Conservation (phyloP, 2,888 invertebrate genomes). For the Hyalella azteca region DNA sequence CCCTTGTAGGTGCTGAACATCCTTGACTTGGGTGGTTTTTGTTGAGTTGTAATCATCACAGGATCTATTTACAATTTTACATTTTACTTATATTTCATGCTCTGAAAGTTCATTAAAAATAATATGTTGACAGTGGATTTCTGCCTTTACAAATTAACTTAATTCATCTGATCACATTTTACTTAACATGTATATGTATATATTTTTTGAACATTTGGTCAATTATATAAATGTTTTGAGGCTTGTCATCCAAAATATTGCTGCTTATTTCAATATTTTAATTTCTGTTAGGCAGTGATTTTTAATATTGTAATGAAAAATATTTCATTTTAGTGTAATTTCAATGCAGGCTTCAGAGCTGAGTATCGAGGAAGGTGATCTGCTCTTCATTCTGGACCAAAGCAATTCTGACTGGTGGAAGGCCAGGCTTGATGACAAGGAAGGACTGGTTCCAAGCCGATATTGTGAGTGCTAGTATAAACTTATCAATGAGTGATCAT, state of each 20-base stretch:
- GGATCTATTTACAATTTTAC: not conserved
- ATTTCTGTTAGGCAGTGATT: slow-evolving; percentile 20
- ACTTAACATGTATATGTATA: no score
- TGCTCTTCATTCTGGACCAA: slow-evolving; percentile 69
- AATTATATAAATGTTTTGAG: no score
- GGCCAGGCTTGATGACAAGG: slow-evolving; percentile 67
- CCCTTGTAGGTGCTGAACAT: not conserved
- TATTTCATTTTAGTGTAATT: not conserved
- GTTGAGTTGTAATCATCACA: not conserved
- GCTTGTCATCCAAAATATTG: not conserved
- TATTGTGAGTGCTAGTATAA: slow-evolving; percentile 65
- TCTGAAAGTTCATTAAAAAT: no score
- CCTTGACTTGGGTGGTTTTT: not conserved
- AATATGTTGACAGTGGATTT: not conserved
- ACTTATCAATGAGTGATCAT: no score
- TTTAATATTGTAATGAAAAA: not conserved
- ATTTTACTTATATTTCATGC: no score
- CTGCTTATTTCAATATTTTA: not conserved
- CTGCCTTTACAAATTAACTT: not conserved
- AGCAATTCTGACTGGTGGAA: slow-evolving; percentile 68
- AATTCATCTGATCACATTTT: not conserved
- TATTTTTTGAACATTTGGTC: no score
- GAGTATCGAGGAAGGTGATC: slow-evolving; percentile 71
- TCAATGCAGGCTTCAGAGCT: slow-evolving; percentile 68
- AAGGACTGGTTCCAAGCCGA: slow-evolving; percentile 70